These are phyloP conservation scores for Drosophila nigrodunni DNA, from an alignment of 1,140 invertebrate species.

Conservation along the genomic window DNA sequence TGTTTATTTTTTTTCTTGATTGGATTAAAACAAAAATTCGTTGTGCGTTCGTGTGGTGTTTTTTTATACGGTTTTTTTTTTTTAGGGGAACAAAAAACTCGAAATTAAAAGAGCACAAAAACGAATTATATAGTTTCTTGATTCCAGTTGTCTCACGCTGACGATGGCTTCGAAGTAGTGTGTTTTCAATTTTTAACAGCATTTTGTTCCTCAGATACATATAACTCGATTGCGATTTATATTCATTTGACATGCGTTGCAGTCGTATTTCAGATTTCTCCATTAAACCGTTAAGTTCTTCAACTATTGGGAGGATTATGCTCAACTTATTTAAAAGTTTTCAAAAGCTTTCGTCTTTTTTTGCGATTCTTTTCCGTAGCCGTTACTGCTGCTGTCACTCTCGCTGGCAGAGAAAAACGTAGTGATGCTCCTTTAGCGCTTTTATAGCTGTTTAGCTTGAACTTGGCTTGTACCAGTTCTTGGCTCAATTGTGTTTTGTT, in stretches of 20 bases:
- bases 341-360: constrained; percentile 11
- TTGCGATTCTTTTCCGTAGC: too few relatives aligned
- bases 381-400: background rate
- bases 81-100: constrained; percentile 25
- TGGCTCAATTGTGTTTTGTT: constrained; percentile 3
- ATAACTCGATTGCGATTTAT: constrained; percentile 80
- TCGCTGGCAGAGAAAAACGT: background rate
- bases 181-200: constrained; percentile 89
- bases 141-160: constrained; percentile 92
- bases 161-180: constrained; percentile 91
- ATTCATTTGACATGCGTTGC: constrained; percentile 78
- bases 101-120: constrained; percentile 92
- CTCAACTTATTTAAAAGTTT: constrained; percentile 40
- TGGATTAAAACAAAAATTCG: constrained; percentile 42
- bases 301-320: constrained; percentile 26
- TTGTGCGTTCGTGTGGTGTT: constrained; percentile 52
- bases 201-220: constrained; percentile 85
- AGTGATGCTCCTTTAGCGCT: background rate
- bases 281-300: constrained; percentile 75
- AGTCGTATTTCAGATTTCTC: constrained; percentile 82
- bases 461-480: constrained; percentile 4
- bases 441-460: background rate
- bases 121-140: constrained; percentile 93
- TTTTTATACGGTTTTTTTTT: too few relatives aligned
- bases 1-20: constrained; percentile 53